Percentiles rank a stretch among this genome's conserved stretches.
These are phyloP conservation scores for Symphodus melops DNA, from an alignment of 2,113 vertebrate species.

Conservation along the genomic window DNA sequence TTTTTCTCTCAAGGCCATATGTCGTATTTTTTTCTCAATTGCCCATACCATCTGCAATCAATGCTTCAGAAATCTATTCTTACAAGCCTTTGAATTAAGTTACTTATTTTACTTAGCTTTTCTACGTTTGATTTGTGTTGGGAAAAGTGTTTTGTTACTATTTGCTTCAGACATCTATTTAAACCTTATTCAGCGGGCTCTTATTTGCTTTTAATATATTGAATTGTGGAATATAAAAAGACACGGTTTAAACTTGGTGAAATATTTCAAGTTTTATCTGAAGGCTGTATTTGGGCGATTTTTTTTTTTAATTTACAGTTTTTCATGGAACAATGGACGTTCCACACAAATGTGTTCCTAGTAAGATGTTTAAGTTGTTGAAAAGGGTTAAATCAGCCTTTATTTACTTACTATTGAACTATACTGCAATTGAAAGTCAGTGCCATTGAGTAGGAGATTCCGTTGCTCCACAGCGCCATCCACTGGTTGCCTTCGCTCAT, in stretches of 20 bases:
- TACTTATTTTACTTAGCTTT: neutral
- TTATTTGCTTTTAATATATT: no score
- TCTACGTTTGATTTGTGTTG: neutral
- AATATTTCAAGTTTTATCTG: neutral
- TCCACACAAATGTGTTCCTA: neutral
- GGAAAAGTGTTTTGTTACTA: no score
- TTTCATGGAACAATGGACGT: neutral
- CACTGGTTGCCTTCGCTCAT: constrained; percentile 31
- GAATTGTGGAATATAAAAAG: no score
- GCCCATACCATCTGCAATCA: no score
- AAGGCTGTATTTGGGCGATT: no score
- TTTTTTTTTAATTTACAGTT: no score
- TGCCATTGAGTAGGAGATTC: neutral
- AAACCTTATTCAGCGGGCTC: no score
- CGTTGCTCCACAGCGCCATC: constrained; percentile 60
- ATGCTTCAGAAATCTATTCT: neutral
- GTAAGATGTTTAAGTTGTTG: constrained; percentile 1
- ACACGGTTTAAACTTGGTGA: no score
- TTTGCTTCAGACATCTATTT: no score
- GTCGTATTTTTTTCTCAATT: neutral
- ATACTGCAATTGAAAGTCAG: neutral
- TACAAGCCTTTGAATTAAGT: neutral
- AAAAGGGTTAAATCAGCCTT: constrained; percentile 21
- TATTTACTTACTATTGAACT: constrained; percentile 19
- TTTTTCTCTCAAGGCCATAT: neutral